Conservation (phyloP, 2,113 vertebrate genomes). For the Grus americana region DNA sequence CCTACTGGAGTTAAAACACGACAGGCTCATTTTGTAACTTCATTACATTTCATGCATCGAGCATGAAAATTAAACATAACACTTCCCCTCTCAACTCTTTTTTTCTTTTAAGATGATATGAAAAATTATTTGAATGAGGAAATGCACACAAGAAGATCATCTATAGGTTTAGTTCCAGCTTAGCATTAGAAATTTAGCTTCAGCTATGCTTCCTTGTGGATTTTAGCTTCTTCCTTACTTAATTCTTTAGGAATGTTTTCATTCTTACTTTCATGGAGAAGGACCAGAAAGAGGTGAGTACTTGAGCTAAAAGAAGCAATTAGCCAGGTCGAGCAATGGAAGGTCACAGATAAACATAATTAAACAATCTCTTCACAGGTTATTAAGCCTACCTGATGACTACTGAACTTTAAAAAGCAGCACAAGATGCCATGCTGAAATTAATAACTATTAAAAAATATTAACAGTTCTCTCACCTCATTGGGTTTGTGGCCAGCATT, state of each 20-base stretch:
- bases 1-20: not conserved
- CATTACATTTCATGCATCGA: not conserved
- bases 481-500: not conserved
- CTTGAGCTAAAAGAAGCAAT: not conserved
- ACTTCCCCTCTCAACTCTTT: not conserved
- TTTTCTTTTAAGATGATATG: not conserved
- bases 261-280: not conserved
- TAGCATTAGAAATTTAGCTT: not conserved
- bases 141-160: not conserved
- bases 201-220: not conserved
- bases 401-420: not conserved
- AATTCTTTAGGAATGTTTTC: not conserved
- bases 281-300: not conserved
- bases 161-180: not conserved
- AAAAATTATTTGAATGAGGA: not conserved
- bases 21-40: not conserved
- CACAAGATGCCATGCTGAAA: not conserved
- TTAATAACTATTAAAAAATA: not conserved
- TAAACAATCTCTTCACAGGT: not conserved
- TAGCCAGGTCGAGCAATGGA: not conserved
- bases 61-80: not conserved
- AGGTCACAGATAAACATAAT: conserved; percentile 2
- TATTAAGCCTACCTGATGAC: not conserved
- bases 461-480: not conserved
- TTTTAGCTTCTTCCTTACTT: not conserved